Conservation (phyloP, 2,113 vertebrate genomes). For the Phalacrocorax carbo region DNA sequence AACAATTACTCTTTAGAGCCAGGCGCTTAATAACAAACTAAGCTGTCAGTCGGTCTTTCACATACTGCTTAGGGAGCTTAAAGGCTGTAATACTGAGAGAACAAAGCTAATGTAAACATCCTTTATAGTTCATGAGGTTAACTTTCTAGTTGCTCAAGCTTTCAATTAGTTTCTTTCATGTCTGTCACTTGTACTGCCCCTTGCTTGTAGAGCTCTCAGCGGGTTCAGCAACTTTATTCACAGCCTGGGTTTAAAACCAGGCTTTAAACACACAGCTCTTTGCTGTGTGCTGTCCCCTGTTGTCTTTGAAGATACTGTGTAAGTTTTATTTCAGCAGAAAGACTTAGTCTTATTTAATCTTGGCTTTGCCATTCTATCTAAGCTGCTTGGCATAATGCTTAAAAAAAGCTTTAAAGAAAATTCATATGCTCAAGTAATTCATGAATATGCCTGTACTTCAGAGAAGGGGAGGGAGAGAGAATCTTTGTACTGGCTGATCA, state of each 20-base stretch:
- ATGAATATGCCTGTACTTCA: not conserved
- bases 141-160: not conserved
- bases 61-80: not conserved
- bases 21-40: not conserved
- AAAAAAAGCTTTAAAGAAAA: not conserved
- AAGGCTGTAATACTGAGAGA: not conserved
- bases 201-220: not conserved
- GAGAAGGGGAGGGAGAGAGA: not conserved
- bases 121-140: slow-evolving; percentile 22
- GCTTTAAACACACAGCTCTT: not conserved
- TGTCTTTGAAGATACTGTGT: not conserved
- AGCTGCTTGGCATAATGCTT: not conserved
- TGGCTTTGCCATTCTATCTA: not conserved
- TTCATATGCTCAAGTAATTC: not conserved
- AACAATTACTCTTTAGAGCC: not conserved
- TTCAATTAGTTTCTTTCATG: not conserved
- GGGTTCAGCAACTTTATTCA: not conserved
- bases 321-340: not conserved
- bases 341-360: not conserved
- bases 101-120: slow-evolving; percentile 14
- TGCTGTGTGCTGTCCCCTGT: not conserved
- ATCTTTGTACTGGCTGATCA: not conserved
- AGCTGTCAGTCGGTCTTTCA: not conserved
- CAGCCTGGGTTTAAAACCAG: not conserved
- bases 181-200: not conserved